A percentile compares a stretch with the other conserved stretches of the same genome.
Evolutionary conservation across 2,797 vertebrate genomes (phyloP).

Genomic region (Pteropus rufus): DNA sequence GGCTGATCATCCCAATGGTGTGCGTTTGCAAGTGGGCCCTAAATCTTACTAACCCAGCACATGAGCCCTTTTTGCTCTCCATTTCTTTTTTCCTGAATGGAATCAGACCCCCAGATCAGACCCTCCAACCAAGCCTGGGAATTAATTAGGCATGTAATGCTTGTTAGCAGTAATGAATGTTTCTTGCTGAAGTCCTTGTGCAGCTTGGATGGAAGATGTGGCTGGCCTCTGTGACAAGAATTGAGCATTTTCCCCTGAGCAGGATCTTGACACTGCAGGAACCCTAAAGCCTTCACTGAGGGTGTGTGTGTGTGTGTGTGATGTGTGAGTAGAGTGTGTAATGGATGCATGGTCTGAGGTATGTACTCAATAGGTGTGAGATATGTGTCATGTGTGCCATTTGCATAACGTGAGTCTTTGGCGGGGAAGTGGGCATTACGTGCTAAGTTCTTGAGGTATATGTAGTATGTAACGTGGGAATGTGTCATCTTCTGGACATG

Average conservation of each 20-base stretch:
- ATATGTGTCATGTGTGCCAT: neutral
- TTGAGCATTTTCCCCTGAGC: neutral
- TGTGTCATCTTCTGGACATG: neutral
- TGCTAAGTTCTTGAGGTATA: neutral
- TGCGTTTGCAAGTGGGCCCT: neutral
- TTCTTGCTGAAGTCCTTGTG: conserved; percentile 16
- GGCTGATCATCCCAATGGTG: neutral
- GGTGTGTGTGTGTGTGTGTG: neutral
- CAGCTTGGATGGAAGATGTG: neutral
- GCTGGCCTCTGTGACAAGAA: conserved; percentile 1
- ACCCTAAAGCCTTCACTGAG: neutral
- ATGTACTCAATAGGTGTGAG: neutral
- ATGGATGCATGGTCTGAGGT: neutral
- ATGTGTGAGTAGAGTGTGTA: neutral
- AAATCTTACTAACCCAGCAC: neutral
- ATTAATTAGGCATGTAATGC: conserved; percentile 76
- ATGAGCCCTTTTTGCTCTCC: neutral
- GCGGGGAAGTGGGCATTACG: accelerated
- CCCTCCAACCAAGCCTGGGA: conserved; percentile 74
- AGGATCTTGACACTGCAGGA: neutral
- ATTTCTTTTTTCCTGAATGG: conserved; percentile 47
- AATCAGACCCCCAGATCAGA: conserved; percentile 40
- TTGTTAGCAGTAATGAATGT: conserved; percentile 62
- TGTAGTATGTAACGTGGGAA: accelerated
- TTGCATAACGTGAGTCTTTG: neutral